Evolutionary conservation across 2,113 vertebrate genomes (phyloP).

Genomic region (Neodontobutis hainanensis): DNA sequence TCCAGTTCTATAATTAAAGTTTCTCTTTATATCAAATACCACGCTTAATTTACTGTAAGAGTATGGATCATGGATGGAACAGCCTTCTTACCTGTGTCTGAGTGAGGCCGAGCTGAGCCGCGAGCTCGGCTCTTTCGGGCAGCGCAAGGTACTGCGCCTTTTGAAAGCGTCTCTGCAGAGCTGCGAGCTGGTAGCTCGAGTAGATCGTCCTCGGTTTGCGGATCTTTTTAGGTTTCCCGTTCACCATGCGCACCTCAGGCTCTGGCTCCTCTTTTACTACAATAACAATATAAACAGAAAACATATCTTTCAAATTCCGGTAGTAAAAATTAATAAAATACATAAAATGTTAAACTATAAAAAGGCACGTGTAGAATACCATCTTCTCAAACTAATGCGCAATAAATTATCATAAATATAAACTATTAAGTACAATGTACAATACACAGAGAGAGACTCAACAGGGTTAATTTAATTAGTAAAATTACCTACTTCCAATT

Average conservation of each 20-base stretch:
- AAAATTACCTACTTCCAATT: not conserved
- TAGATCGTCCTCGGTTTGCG: conserved; percentile 98
- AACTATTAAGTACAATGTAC: no score
- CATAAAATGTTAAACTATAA: not conserved
- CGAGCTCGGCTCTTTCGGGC: conserved; percentile 95
- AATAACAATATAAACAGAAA: conserved; percentile 7
- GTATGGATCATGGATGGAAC: not conserved
- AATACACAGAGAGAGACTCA: no score
- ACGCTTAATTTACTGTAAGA: not conserved
- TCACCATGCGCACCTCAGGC: conserved; percentile 97
- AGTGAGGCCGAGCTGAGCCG: conserved; percentile 94
- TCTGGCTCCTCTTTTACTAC: conserved; percentile 95
- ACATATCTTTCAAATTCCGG: no score
- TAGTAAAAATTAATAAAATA: no score
- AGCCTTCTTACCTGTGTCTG: conserved; percentile 90
- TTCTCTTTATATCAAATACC: no score
- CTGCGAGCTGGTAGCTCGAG: conserved; percentile 97
- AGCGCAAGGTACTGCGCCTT: conserved; percentile 97
- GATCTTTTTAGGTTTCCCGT: conserved; percentile 98
- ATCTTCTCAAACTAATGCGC: no score
- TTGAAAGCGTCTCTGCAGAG: conserved; percentile 96
- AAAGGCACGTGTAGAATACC: no score
- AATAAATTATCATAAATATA: no score
- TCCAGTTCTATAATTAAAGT: not conserved
- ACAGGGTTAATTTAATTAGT: not conserved